phyloP scores from a whole-genome alignment of 1,140 invertebrate species.

The Planococcus citri region DNA sequence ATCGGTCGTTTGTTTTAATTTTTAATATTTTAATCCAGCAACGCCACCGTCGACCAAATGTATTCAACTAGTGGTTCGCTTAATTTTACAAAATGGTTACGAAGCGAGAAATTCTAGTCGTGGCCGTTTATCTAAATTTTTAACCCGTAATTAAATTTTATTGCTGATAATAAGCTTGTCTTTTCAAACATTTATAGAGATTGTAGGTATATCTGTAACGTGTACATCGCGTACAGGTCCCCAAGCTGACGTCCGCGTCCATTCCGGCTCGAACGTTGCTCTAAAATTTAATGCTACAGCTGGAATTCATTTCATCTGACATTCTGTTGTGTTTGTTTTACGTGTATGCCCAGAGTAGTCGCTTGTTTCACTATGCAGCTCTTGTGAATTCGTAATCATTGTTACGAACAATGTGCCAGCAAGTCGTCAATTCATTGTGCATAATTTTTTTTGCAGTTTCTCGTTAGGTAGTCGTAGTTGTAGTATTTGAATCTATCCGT shows the following conservation, averaged over 20 bases:
- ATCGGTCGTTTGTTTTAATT: constrained; percentile 2
- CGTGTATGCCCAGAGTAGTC: background rate
- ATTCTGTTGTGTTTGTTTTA: constrained; percentile 1
- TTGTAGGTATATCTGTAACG: no score
- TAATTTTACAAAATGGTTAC: background rate
- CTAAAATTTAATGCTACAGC: background rate
- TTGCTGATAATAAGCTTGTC: background rate
- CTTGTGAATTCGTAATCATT: background rate
- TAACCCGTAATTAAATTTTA: constrained; percentile 8
- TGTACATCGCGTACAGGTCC: no score
- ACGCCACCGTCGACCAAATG: background rate
- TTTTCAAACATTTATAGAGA: background rate
- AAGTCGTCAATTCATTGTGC: background rate
- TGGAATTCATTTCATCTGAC: background rate
- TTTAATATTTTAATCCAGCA: constrained; percentile 4
- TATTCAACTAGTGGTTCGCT: background rate
- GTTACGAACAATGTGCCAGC: background rate
- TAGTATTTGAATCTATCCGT: no score
- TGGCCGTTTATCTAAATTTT: background rate
- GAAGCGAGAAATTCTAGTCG: background rate
- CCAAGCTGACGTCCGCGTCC: no score
- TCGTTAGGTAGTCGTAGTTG: no score
- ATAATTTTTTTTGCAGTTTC: background rate
- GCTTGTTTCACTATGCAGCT: no score
- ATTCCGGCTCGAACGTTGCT: background rate